A percentile compares a stretch with the other conserved stretches of the same genome.
phyloP scores from a whole-genome alignment of 2,888 invertebrate species.

The Microdon myrmicae region DNA sequence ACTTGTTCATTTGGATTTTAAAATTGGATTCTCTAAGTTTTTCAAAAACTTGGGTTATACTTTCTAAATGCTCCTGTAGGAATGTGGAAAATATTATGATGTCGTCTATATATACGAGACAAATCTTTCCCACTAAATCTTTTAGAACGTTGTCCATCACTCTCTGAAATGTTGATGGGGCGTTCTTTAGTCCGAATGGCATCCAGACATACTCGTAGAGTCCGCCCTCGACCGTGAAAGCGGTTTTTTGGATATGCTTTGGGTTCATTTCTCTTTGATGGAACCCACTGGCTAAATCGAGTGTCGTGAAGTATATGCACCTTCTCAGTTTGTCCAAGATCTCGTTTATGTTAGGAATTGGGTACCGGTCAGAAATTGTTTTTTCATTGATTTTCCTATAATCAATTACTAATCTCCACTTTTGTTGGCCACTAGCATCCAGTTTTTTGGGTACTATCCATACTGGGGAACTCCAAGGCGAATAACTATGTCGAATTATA shows the following conservation, averaged over 20 bases:
- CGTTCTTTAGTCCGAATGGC: conserved; percentile 6
- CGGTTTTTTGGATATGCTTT: conserved; percentile 4
- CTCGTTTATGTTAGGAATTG: conserved; percentile 40
- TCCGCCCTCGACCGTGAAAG: conserved; percentile 9
- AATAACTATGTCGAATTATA: conserved; percentile 8
- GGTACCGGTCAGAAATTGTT: conserved; percentile 13
- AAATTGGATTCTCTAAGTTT: conserved; percentile 1
- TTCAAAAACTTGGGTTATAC: not conserved
- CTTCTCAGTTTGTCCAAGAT: conserved; percentile 45
- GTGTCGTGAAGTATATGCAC: conserved; percentile 11
- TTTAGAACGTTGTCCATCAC: conserved; percentile 1
- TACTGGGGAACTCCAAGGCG: conserved; percentile 3
- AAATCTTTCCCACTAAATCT: not conserved
- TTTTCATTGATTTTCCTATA: conserved; percentile 16
- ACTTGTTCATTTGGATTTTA: conserved; percentile 8
- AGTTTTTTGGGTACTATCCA: conserved; percentile 14
- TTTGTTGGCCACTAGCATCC: not conserved
- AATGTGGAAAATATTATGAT: conserved; percentile 10
- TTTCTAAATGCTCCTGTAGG: conserved; percentile 5
- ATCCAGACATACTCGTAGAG: conserved; percentile 3
- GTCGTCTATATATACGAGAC: conserved; percentile 20
- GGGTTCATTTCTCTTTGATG: conserved; percentile 5
- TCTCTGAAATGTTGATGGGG: conserved; percentile 14
- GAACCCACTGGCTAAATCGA: conserved; percentile 3
- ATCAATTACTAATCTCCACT: conserved; percentile 1